These are phyloP conservation scores for Sprattus sprattus DNA, from an alignment of 2,113 vertebrate species.

Conservation along the genomic window DNA sequence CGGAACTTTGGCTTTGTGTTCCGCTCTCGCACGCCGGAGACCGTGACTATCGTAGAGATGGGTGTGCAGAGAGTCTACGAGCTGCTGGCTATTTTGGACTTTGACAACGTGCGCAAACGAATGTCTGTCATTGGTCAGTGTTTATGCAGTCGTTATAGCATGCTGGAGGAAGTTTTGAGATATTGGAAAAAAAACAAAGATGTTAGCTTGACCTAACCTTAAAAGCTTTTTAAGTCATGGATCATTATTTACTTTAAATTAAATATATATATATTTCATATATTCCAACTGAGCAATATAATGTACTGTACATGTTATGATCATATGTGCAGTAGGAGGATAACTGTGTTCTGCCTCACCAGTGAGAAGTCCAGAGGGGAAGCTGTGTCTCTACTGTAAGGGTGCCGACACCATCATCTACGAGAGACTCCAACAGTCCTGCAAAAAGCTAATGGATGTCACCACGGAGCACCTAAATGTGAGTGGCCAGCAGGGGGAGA, in stretches of 20 bases:
- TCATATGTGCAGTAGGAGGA: background rate
- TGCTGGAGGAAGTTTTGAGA: background rate
- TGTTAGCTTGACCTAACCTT: background rate
- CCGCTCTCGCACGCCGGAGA: slow-evolving; percentile 82
- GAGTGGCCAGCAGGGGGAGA: slow-evolving; percentile 55
- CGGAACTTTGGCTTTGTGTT: slow-evolving; percentile 96
- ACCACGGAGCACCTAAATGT: slow-evolving; percentile 94
- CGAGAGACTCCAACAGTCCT: slow-evolving; percentile 81
- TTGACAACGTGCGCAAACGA: slow-evolving; percentile 91
- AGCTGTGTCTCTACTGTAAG: slow-evolving; percentile 88
- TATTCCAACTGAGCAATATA: too few relatives aligned
- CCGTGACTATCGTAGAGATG: slow-evolving; percentile 86
- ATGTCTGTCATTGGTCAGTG: slow-evolving; percentile 94
- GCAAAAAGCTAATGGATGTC: slow-evolving; percentile 75
- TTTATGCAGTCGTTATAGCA: background rate
- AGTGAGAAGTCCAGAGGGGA: slow-evolving; percentile 86
- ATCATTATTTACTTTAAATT: background rate
- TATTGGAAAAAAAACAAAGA: background rate
- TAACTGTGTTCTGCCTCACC: background rate
- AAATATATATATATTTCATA: background rate
- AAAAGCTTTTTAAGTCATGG: background rate
- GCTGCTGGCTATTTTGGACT: slow-evolving; percentile 89
- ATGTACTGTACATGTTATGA: background rate
- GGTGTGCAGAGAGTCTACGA: slow-evolving; percentile 79
- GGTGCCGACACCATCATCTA: slow-evolving; percentile 93